Evolutionary conservation across 2,797 vertebrate species (phyloP), one percentile per base, ranked within the genome.

Genomic region (Eulemur albifrons): DNA sequence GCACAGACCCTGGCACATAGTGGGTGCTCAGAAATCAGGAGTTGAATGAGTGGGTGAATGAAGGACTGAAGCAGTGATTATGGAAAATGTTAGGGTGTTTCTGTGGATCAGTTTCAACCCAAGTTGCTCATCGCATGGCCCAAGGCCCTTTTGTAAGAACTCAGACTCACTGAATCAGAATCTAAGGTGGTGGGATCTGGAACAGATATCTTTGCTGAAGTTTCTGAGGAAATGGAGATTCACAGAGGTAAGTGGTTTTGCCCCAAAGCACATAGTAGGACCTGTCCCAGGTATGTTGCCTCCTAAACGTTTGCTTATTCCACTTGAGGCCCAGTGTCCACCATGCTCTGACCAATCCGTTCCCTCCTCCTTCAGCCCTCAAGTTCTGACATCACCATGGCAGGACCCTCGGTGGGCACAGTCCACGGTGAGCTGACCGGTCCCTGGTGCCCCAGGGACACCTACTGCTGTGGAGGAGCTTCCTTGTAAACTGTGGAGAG

Each of bases 301-400:
- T 40, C 13, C 75, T 76, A 32, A 6, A 17, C 12, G 6, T 0
- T 2, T 9, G 27, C 17, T 14, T 21, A 5, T 8, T 48, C 18
- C 38, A 12, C 21, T 2, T 5, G 15, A 27, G 1, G 2, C 23
- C 20, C 2, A 6, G 0, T 2, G 21, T 57, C 54, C 12, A 0
- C n/a, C 14, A 2, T 32, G 32, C 11, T 4, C 13, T 12, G 38
- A 7, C 27, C 21, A 0, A 0, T 3, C 7, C 27, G 5, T 2
- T 43, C 40, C 38, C 32, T 59, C 27, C n/a, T 2, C 2, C 57
- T 32, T 6, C 8, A 0, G 40, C n/a, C 69, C 52, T 40, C 32
- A n/a, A 2, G 15, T 21, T 9, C 38, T 5, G 18, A 30, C 0
- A 0, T 45, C 32, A 4, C n/a, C 4, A 9, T 38, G 25, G 1